Evolutionary conservation across 2,888 invertebrate species (phyloP), one percentile per base, ranked within the genome.

Genomic region (Brachyptera risi): DNA sequence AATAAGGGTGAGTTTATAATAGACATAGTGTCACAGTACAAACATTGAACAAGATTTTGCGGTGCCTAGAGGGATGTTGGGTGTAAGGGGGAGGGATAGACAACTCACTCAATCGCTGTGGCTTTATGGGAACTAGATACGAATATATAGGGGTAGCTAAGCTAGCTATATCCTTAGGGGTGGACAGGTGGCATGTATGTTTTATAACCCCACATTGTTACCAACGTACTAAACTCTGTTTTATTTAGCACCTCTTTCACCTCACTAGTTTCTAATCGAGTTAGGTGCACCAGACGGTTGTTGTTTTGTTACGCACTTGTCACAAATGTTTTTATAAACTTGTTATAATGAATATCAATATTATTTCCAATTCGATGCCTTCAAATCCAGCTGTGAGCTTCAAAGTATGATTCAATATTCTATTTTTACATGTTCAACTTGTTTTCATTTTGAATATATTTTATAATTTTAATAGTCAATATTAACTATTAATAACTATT

Each of bases 261-360:
- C n/a, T n/a, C n/a, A n/a, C n/a, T n/a, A n/a, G n/a, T n/a, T n/a
- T n/a, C n/a, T n/a, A n/a, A n/a, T n/a, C n/a, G n/a, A n/a, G n/a
- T n/a, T n/a, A n/a, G n/a, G n/a, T n/a, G n/a, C n/a, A n/a, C n/a
- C n/a, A n/a, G n/a, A n/a, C n/a, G n/a, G n/a, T n/a, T n/a, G n/a
- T n/a, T n/a, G n/a, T n/a, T n/a, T n/a, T n/a, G n/a, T n/a, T n/a
- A n/a, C n/a, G n/a, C 50, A 50, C 50, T 59, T 59, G 59, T 27
- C 40, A n/a, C 54, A 24, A 9, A 60, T 54, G 50, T 59, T 59
- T 59, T 38, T 38, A n/a, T 38, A 38, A 15, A 40, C n/a, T 56
- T 23, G 60, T 5, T 38, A 38, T 60, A 60, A 60, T 60, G 60
- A 60, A 60, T 60, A 60, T 60, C 44, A 60, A 60, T 38, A 60